Conservation (phyloP, 2,888 invertebrate genomes). For the Emmelina monodactyla region DNA sequence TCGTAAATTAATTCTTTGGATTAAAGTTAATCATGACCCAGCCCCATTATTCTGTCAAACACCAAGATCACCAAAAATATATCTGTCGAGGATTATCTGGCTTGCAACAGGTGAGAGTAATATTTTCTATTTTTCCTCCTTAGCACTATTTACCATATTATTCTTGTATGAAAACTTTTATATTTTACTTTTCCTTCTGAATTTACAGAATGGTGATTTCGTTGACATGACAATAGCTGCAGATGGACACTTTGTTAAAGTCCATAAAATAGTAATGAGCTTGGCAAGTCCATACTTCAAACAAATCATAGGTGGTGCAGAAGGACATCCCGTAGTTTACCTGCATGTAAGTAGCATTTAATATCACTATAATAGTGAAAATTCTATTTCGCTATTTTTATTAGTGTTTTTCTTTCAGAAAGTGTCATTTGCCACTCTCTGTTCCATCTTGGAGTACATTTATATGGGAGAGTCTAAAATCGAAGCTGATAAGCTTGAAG, state of each 20-base stretch:
- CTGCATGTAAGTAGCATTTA: slow-evolving; percentile 37
- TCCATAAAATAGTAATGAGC: slow-evolving; percentile 50
- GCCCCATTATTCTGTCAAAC: slow-evolving; percentile 34
- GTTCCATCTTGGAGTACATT: slow-evolving; percentile 41
- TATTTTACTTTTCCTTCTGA: background rate
- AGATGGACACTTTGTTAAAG: slow-evolving; percentile 52
- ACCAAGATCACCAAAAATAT: slow-evolving; percentile 35
- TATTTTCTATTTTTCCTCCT: too few relatives aligned
- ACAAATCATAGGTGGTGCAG: slow-evolving; percentile 40
- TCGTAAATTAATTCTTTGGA: too few relatives aligned
- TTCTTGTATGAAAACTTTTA: too few relatives aligned
- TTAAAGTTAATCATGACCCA: slow-evolving; percentile 26
- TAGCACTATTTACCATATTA: too few relatives aligned
- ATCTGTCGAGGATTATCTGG: slow-evolving; percentile 34
- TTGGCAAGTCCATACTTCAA: slow-evolving; percentile 53
- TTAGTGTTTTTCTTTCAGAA: slow-evolving; percentile 24
- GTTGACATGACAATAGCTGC: slow-evolving; percentile 59
- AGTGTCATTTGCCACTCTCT: slow-evolving; percentile 38
- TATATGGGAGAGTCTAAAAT: slow-evolving; percentile 49
- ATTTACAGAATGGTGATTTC: slow-evolving; percentile 48
- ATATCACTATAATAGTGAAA: background rate
- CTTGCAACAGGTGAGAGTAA: slow-evolving; percentile 35
- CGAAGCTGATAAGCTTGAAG: slow-evolving; percentile 29
- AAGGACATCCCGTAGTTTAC: slow-evolving; percentile 53
- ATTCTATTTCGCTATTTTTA: background rate